These are phyloP conservation scores for Xyrauchen texanus DNA, from an alignment of 2,113 vertebrate species.

Conservation along the genomic window DNA sequence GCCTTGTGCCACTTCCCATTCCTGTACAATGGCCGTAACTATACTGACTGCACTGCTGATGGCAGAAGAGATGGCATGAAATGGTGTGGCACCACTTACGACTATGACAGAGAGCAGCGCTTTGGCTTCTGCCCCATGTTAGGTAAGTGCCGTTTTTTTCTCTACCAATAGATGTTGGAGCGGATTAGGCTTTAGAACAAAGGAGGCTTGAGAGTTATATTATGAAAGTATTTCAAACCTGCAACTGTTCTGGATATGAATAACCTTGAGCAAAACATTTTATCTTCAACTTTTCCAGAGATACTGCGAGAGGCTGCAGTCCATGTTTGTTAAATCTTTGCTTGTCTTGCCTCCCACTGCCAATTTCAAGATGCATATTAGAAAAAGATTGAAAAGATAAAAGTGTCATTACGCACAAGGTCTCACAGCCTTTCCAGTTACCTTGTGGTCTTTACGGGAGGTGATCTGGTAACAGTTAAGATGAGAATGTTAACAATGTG, in stretches of 20 bases:
- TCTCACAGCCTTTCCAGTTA: constrained; percentile 6
- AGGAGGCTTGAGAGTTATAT: background rate
- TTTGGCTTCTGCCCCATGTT: constrained; percentile 98
- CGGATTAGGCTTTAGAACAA: background rate
- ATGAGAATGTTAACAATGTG: constrained; percentile 18
- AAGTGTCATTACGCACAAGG: background rate
- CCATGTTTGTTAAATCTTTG: too few species aligned
- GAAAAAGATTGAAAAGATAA: constrained; percentile 20
- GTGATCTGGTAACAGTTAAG: constrained; percentile 44
- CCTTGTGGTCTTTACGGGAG: background rate
- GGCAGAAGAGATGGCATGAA: constrained; percentile 93
- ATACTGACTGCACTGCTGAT: constrained; percentile 93
- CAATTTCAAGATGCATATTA: background rate
- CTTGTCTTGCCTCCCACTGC: too few species aligned
- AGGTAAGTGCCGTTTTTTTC: constrained; percentile 73
- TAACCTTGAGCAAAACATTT: background rate
- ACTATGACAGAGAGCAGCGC: constrained; percentile 88
- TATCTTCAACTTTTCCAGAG: too few species aligned
- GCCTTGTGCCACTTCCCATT: constrained; percentile 93
- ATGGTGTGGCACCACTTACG: constrained; percentile 92
- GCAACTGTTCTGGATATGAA: background rate
- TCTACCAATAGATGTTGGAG: background rate
- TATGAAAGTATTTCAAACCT: background rate
- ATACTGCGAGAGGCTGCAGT: too few species aligned
- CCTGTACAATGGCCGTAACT: constrained; percentile 93